phyloP scores from a whole-genome alignment of 1,140 invertebrate species.

The Drosophila jambulina region DNA sequence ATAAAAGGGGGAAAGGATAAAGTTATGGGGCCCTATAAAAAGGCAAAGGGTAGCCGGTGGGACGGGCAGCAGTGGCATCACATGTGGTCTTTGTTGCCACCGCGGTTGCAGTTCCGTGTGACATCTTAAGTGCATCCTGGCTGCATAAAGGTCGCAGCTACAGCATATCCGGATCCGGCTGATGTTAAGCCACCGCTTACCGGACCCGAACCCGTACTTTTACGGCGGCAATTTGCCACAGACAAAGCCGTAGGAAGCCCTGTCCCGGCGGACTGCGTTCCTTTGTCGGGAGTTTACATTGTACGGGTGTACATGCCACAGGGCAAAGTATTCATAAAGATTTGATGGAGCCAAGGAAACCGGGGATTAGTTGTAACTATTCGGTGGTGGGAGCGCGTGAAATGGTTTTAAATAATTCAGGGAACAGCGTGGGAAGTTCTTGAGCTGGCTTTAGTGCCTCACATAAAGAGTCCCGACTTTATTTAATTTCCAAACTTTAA shows the following conservation, averaged over 20 bases:
- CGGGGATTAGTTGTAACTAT: constrained; percentile 25
- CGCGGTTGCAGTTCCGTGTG: constrained; percentile 60
- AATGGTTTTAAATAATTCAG: constrained; percentile 24
- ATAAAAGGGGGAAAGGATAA: constrained; percentile 59
- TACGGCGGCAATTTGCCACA: constrained; percentile 45
- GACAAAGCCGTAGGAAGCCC: constrained; percentile 43
- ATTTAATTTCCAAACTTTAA: neutral
- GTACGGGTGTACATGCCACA: constrained; percentile 8
- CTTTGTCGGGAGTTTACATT: constrained; percentile 32
- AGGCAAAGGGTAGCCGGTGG: constrained; percentile 1
- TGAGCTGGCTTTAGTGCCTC: neutral
- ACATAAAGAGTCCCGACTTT: neutral
- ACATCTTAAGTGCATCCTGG: constrained; percentile 77
- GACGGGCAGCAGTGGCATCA: constrained; percentile 13
- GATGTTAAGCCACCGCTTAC: constrained; percentile 45
- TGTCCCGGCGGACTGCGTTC: neutral
- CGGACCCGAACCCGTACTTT: constrained; percentile 22
- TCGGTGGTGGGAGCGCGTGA: constrained; percentile 4
- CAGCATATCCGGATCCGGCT: constrained; percentile 19
- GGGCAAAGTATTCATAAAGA: constrained; percentile 45
- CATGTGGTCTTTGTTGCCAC: constrained; percentile 60
- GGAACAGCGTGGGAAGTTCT: neutral
- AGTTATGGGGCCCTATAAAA: constrained; percentile 68
- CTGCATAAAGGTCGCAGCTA: constrained; percentile 29
- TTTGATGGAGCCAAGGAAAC: constrained; percentile 33